Base-by-base conservation (phyloP, 2,888 invertebrate species). In the Tupiocoris notatus region DNA sequence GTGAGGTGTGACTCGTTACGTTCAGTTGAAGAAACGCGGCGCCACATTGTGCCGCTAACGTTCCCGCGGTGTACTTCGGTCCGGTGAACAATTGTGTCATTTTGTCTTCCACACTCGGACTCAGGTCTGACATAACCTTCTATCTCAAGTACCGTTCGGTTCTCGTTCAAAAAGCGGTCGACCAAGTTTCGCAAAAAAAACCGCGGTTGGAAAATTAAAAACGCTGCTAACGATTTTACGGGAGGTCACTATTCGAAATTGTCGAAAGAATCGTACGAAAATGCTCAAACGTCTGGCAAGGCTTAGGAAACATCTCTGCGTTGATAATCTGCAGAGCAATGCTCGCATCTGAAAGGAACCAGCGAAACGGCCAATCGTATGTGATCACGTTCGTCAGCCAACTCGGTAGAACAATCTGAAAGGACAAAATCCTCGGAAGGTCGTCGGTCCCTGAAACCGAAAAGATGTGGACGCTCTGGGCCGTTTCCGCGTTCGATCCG, bases 401-500 rank as follows among this genome's bases (percentile, higher is more conserved):
- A 3, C 39, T 12, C 39, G 12, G 39, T 39, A 12, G 39, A 39
- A 39, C 39, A 39, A 39, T 39, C 12, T 39, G 6, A 39, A 39
- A 39, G 39, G 39, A 39, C 39, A 39, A 3, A 39, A n/a, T n/a
- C n/a, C 12, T 39, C 39, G 7, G 17, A 58, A 58, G 59, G 24
- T 59, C 70, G 17, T 58, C 70, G 59, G 58, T 70, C 70, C 70
- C 59, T 73, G 73, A 62, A 61, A 54, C 62, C 73, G 54, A 73
- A 59, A 59, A 12, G 22, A 59, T 73, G 73, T 54, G 39, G 73
- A 73, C 73, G 63, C 73, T 24, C 73, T 21, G 17, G 61, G 16
- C 66, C 59, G 66, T 75, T 75, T 75, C 75, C 75, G 66, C 66
- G 75, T 75, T 75, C 75, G 75, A 75, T 75, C 75, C 75, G 65